Evolutionary conservation across 2,797 vertebrate species (phyloP).

Genomic region (Cossypha dichroa): DNA sequence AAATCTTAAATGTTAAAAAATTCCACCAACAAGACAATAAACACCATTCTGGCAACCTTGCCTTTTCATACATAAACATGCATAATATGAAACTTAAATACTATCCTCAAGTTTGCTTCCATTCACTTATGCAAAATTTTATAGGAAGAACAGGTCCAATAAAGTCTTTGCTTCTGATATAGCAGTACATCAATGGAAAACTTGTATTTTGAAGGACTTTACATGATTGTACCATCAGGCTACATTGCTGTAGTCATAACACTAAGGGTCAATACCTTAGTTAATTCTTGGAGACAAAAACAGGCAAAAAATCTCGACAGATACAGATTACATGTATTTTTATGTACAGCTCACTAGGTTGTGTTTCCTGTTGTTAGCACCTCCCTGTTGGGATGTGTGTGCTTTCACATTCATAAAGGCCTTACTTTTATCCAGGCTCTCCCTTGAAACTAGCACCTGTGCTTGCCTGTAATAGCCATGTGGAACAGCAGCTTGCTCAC

Average conservation of each 20-base stretch:
- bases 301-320: neutral
- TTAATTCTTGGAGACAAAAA: slow-evolving; percentile 27
- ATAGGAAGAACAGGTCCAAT: neutral
- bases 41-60: neutral
- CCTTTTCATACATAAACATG: neutral
- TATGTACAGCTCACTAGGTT: slow-evolving; percentile 56
- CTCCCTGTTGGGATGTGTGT: slow-evolving; percentile 38
- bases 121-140: neutral
- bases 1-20: neutral
- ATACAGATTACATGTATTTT: slow-evolving; percentile 60
- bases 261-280: slow-evolving; percentile 20
- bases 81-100: neutral
- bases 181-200: neutral
- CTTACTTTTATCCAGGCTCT: slow-evolving; percentile 62
- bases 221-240: neutral
- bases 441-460: slow-evolving; percentile 58
- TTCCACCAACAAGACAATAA: neutral
- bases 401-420: slow-evolving; percentile 54
- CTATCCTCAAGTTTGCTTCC: neutral
- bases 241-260: neutral
- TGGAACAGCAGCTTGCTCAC: slow-evolving; percentile 70
- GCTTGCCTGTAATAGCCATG: slow-evolving; percentile 61
- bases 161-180: neutral
- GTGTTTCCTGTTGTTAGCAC: slow-evolving; percentile 63
- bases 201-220: neutral